phyloP scores from a whole-genome alignment of 2,797 vertebrate species.

The Sebastes variabilis region DNA sequence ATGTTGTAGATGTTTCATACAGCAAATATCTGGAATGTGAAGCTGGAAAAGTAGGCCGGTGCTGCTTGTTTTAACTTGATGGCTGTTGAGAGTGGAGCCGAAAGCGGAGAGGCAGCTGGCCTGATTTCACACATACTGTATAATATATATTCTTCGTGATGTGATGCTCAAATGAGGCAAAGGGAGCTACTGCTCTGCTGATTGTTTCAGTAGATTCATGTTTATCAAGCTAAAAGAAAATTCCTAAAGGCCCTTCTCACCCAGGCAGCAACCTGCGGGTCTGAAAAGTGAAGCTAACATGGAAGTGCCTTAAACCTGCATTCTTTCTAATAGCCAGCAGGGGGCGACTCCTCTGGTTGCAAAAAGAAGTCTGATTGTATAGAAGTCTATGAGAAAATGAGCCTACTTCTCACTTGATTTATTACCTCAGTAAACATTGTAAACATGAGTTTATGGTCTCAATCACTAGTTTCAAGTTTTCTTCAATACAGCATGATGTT shows the following conservation, averaged over 20 bases:
- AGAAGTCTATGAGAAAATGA: too few species aligned
- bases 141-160: not conserved
- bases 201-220: not conserved
- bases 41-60: not conserved
- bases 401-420: too few species aligned
- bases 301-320: too few species aligned
- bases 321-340: too few species aligned
- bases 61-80: not conserved
- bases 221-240: not conserved
- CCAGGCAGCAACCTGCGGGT: too few species aligned
- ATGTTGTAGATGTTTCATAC: constrained; percentile 10
- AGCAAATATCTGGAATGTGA: constrained; percentile 7
- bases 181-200: not conserved
- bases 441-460: too few species aligned
- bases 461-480: too few species aligned
- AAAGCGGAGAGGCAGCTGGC: not conserved
- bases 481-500: too few species aligned
- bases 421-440: too few species aligned
- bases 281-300: too few species aligned
- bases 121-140: not conserved
- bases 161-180: not conserved
- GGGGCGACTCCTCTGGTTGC: too few species aligned
- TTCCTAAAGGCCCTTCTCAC: not conserved
- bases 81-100: not conserved
- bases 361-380: too few species aligned